Conservation (phyloP, 2,113 vertebrate genomes). For the Aegotheles bennettii region DNA sequence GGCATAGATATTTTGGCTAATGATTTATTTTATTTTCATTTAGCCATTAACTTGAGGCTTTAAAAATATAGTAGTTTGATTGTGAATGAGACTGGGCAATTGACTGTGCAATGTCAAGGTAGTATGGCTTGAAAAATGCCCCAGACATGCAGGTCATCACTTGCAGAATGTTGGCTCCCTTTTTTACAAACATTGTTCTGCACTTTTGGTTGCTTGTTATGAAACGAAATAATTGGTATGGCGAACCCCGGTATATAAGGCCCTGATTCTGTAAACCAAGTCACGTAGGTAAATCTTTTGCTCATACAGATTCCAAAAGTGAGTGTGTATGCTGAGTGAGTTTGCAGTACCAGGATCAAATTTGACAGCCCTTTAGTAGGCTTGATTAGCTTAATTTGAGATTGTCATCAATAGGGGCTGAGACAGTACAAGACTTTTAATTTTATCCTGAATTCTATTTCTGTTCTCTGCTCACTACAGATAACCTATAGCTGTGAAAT, state of each 20-base stretch:
- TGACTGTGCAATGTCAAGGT: neutral
- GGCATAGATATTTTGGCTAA: neutral
- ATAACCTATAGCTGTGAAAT: neutral
- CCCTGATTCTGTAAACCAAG: neutral
- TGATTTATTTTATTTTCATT: neutral
- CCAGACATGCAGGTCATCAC: neutral
- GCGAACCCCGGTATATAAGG: neutral
- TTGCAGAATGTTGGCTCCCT: neutral
- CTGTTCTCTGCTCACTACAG: neutral
- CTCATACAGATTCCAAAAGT: neutral
- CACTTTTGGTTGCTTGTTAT: neutral
- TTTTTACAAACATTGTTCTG: neutral
- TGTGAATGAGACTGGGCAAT: neutral
- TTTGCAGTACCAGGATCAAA: neutral
- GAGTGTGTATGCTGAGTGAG: neutral
- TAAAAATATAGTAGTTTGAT: neutral
- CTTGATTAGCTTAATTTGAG: neutral
- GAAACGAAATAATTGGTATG: neutral
- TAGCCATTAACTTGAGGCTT: neutral
- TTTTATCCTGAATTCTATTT: neutral
- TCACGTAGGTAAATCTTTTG: neutral
- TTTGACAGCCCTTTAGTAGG: neutral
- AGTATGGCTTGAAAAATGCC: neutral
- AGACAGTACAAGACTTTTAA: neutral
- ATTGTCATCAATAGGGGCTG: neutral